Evolutionary conservation across 92 coral and sea anemone genomes (phyloP), one percentile per base, ranked within the genome.

Genomic region (Montipora capitata): DNA sequence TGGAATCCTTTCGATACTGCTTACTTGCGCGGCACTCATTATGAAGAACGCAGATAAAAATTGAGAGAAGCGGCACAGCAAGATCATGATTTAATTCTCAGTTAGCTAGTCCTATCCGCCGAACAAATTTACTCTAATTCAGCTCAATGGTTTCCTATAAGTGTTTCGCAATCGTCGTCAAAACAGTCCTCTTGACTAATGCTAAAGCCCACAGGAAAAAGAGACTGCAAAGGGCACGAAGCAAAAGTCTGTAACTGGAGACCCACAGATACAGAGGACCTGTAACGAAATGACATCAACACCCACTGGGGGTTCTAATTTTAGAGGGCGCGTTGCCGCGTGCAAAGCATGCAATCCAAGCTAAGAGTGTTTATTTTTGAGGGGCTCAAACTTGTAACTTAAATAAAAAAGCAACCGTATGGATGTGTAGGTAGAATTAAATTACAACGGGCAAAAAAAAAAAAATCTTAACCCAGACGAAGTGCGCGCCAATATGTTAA

Each of bases 171-270:
- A 82, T 43, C 44, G 40, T 52, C 40, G 59, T 70, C 70, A 61
- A 42, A 40, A 11, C 58, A 82, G 59, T 40, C 7, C 68, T 13
- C 15, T 59, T 72, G 40, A 5, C 14, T 1, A 71, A 5, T 56
- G 16, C 17, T 18, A 13, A 9, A 62, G 57, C 8, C 12, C 11
- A 49, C 17, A 71, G 45, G 15, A 44, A 71, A 83, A 79, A 70
- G 67, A 83, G 58, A 72, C 71, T 40, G 62, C 58, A 72, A 72
- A 35, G 58, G 61, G 62, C 62, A 44, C 72, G 72, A 62, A 91
- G 91, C 91, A 91, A 81, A 77, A 13, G 86, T 80, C 56, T 85
- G 94, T 86, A 91, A 91, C 83, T 81, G 72, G 94, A 91, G 81
- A 91, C 94, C 94, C 52, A 70, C 9, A 80, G 82, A 75, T 45